These are phyloP conservation scores for Baryphthengus martii DNA, from an alignment of 2,113 vertebrate genomes.

Conservation along the genomic window DNA sequence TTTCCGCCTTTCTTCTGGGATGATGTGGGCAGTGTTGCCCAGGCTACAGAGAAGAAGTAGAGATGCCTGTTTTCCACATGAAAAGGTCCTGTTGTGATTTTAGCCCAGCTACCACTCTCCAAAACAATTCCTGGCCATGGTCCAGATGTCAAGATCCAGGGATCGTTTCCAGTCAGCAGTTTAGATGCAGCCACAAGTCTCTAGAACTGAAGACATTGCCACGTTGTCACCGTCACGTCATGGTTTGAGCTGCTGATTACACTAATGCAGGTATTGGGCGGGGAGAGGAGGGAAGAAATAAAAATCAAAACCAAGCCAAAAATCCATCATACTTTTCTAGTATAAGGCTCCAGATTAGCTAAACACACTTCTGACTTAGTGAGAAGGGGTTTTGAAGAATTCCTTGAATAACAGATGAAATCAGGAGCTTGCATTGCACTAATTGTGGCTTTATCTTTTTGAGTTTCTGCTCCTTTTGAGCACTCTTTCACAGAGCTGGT, in stretches of 20 bases:
- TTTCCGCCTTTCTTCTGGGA: not conserved
- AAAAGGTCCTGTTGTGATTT: not conserved
- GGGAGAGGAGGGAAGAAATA: not conserved
- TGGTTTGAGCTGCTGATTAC: not conserved
- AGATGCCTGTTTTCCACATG: too few species aligned
- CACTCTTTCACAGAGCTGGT: not conserved
- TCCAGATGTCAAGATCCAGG: not conserved
- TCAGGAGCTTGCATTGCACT: not conserved
- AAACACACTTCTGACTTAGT: not conserved
- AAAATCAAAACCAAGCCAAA: not conserved
- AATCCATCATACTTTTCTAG: fast-evolving
- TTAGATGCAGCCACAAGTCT: not conserved
- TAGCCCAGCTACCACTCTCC: not conserved
- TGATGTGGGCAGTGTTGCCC: not conserved
- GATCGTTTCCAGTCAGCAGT: not conserved
- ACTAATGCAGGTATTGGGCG: not conserved
- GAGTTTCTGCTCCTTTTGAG: not conserved
- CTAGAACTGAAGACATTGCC: not conserved
- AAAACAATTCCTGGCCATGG: not conserved
- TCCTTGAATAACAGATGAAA: not conserved
- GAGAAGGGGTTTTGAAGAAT: not conserved
- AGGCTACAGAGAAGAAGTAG: not conserved
- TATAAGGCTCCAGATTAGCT: not conserved
- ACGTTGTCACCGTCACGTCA: not conserved
- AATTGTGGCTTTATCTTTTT: not conserved